Evolutionary conservation across 2,888 invertebrate species (phyloP).

Genomic region (Rhopalosiphum nymphaeae): DNA sequence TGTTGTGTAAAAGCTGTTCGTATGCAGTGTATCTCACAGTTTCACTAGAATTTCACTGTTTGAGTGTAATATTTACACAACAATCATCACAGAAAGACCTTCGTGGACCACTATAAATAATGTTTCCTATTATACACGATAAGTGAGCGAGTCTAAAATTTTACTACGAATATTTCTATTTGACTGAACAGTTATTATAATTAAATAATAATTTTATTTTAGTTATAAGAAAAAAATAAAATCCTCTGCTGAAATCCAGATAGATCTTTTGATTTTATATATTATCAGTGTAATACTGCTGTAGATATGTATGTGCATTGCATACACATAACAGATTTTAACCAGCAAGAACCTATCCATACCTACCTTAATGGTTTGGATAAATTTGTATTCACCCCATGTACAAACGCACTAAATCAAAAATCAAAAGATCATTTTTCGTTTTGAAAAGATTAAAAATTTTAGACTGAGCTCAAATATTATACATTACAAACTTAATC

Average conservation of each 20-base stretch:
- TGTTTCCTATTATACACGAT: background rate
- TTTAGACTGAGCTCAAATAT: background rate
- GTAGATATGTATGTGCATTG: background rate
- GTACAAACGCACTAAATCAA: background rate
- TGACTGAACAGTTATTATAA: background rate
- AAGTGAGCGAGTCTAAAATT: background rate
- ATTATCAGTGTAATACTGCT: background rate
- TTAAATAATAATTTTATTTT: background rate
- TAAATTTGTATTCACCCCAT: background rate
- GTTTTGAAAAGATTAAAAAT: background rate
- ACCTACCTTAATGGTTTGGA: background rate
- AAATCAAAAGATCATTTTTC: background rate
- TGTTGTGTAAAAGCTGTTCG: background rate
- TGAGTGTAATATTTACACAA: background rate
- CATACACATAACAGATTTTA: background rate
- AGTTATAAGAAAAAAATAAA: background rate
- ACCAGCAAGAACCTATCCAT: background rate
- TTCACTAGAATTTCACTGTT: background rate
- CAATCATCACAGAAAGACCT: background rate
- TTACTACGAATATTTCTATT: background rate
- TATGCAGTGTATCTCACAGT: background rate
- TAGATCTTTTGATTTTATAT: background rate
- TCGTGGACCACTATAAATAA: background rate
- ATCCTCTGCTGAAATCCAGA: background rate
- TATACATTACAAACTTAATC: background rate